Evolutionary conservation across 2,797 vertebrate genomes (phyloP).

Genomic region (Sebastolobus altivelis): DNA sequence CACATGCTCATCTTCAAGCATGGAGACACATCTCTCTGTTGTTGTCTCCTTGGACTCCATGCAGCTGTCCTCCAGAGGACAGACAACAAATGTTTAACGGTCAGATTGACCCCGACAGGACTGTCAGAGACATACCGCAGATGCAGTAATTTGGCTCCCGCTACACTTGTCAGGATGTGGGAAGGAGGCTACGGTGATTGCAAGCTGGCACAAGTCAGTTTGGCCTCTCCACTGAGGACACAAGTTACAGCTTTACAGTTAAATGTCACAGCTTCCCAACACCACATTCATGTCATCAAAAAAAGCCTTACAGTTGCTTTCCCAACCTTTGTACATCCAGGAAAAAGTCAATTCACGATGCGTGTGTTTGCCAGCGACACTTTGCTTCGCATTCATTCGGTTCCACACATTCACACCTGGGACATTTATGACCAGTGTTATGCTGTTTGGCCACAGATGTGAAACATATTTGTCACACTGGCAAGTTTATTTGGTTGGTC

Average conservation of each 20-base stretch:
- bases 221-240: conserved; percentile 35
- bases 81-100: conserved; percentile 13
- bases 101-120: conserved; percentile 25
- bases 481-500: neutral
- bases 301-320: conserved; percentile 44
- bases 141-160: conserved; percentile 28
- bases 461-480: conserved; percentile 21
- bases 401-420: conserved; percentile 43
- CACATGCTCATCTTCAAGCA: neutral
- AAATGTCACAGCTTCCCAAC: conserved; percentile 60
- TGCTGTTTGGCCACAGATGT: conserved; percentile 13
- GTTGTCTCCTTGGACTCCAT: neutral
- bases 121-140: conserved; percentile 37
- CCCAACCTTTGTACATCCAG: conserved; percentile 38
- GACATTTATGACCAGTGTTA: conserved; percentile 21
- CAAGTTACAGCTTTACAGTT: neutral
- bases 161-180: conserved; percentile 8
- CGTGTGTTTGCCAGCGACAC: conserved; percentile 54
- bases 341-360: conserved; percentile 40
- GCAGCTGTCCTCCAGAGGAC: neutral
- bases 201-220: conserved; percentile 21
- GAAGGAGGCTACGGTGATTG: neutral
- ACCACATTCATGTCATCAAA: conserved; percentile 37
- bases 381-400: conserved; percentile 29
- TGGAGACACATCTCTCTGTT: too few species aligned